phyloP scores from a whole-genome alignment of 2,888 invertebrate genomes.

The Drosophila rubida region DNA sequence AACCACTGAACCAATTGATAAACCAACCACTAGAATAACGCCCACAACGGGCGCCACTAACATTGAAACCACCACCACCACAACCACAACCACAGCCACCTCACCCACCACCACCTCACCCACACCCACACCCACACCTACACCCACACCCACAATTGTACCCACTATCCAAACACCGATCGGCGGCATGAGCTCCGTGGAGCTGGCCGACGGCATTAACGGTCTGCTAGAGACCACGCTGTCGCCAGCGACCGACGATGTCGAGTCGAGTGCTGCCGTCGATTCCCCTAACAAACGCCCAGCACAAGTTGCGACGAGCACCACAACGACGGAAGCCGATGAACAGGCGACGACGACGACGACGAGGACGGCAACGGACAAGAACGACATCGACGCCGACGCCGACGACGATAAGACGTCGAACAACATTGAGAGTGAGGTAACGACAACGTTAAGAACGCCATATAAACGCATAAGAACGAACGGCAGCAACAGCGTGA shows the following conservation, averaged over 20 bases:
- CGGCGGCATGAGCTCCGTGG: constrained; percentile 33
- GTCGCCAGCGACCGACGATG: constrained; percentile 28
- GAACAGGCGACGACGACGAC: constrained; percentile 50
- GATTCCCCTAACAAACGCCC: constrained; percentile 26
- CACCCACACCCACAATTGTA: constrained; percentile 54
- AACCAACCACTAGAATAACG: constrained; percentile 60
- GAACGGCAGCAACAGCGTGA: constrained; percentile 29
- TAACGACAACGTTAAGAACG: constrained; percentile 66
- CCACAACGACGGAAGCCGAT: constrained; percentile 37
- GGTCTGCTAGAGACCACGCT: constrained; percentile 48
- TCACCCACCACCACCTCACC: constrained; percentile 38
- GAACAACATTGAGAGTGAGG: constrained; percentile 62
- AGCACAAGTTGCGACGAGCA: constrained; percentile 18
- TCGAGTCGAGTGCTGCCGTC: constrained; percentile 34
- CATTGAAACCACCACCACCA: constrained; percentile 50
- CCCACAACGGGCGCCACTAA: constrained; percentile 56
- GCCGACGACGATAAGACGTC: background rate
- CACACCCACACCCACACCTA: constrained; percentile 47
- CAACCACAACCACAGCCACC: constrained; percentile 3
- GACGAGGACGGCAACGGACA: constrained; percentile 40
- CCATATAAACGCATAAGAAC: constrained; percentile 64
- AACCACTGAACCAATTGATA: constrained; percentile 80
- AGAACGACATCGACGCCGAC: background rate
- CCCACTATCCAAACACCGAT: constrained; percentile 50
- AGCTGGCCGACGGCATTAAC: constrained; percentile 43